phyloP scores from a whole-genome alignment of 2,888 invertebrate genomes.

The Zaprionus bogoriensis region DNA sequence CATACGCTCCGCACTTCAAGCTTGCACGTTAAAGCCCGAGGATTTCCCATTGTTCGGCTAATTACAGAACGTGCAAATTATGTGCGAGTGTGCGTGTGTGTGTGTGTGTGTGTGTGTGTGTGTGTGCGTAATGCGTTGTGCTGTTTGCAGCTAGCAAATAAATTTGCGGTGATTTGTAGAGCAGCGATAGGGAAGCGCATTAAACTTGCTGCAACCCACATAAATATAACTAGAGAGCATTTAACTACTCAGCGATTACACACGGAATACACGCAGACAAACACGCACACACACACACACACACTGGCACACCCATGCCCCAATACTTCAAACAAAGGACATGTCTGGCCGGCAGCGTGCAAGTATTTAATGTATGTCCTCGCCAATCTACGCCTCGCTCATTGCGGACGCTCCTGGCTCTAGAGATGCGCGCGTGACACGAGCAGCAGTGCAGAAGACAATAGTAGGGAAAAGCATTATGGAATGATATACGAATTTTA shows the following conservation, averaged over 20 bases:
- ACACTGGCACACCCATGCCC: slow-evolving; percentile 3
- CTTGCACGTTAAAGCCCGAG: neutral
- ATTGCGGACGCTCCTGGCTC: neutral
- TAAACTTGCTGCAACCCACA: slow-evolving; percentile 48
- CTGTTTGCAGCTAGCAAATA: slow-evolving; percentile 51
- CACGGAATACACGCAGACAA: slow-evolving; percentile 6
- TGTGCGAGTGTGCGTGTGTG: neutral
- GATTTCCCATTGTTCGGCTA: slow-evolving; percentile 29
- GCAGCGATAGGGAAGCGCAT: slow-evolving; percentile 51
- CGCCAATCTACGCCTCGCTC: slow-evolving; percentile 26
- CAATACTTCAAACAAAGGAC: slow-evolving; percentile 18
- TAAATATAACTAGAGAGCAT: slow-evolving; percentile 47
- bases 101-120: slow-evolving; percentile 15
- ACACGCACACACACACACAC: slow-evolving; percentile 3
- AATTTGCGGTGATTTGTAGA: slow-evolving; percentile 68
- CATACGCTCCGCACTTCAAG: neutral
- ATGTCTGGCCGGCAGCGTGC: slow-evolving; percentile 1
- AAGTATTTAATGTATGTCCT: slow-evolving; percentile 50
- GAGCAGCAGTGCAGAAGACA: no score
- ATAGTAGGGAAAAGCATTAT: no score
- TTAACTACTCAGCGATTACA: slow-evolving; percentile 57
- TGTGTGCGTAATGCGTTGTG: slow-evolving; percentile 5
- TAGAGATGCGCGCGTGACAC: slow-evolving; percentile 17
- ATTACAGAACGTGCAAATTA: slow-evolving; percentile 40
- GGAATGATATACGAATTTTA: no score